Percentiles rank a stretch among this genome's conserved stretches.
These are phyloP conservation scores for Drosophila simulans DNA, from an alignment of 1,140 invertebrate genomes.

Conservation along the genomic window DNA sequence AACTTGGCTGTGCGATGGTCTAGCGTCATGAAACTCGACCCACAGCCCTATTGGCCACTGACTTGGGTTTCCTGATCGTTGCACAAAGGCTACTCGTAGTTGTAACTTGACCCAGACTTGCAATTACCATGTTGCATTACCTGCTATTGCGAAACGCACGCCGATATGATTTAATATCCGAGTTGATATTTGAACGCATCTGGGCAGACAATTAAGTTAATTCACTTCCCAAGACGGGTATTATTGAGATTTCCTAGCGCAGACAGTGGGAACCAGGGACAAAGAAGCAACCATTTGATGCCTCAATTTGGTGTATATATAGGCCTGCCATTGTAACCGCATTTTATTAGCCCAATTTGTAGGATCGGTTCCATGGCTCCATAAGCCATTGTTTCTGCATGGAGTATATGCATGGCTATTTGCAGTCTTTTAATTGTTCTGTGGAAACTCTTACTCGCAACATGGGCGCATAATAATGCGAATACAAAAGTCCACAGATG, in stretches of 20 bases:
- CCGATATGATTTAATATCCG: too few relatives aligned
- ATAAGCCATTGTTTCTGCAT: conserved; percentile 5
- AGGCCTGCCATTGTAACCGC: conserved; percentile 3
- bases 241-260: not conserved
- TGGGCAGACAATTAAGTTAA: not conserved
- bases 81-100: not conserved
- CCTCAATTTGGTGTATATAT: conserved; percentile 6
- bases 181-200: not conserved
- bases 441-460: conserved; percentile 31
- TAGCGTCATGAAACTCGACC: conserved; percentile 2
- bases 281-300: not conserved
- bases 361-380: conserved; percentile 1
- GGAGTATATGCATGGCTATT: too few relatives aligned
- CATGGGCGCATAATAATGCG: conserved; percentile 21
- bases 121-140: not conserved
- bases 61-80: not conserved
- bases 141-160: not conserved
- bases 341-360: conserved; percentile 13
- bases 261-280: conserved; percentile 3
- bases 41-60: not conserved
- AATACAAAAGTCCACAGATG: conserved; percentile 8
- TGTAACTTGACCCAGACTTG: conserved; percentile 1
- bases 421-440: conserved; percentile 22
- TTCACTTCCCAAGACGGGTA: not conserved
- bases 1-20: conserved; percentile 1